Conservation (phyloP, 2,113 vertebrate species). For the Passer montanus region DNA sequence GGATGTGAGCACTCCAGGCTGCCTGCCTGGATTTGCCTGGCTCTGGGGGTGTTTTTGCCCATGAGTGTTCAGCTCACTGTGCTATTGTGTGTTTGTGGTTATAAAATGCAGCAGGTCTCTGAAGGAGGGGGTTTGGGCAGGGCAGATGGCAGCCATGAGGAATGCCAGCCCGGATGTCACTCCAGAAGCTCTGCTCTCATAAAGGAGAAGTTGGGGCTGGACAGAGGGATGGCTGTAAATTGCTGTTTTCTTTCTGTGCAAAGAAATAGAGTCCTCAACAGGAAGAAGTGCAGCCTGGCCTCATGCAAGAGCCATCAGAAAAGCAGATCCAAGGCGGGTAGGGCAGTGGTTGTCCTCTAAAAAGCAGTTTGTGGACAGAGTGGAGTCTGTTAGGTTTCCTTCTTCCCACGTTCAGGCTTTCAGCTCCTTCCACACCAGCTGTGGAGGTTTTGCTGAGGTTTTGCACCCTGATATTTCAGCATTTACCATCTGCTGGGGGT, state of each 20-base stretch:
- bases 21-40: background rate
- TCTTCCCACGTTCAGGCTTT: background rate
- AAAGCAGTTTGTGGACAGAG: background rate
- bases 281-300: background rate
- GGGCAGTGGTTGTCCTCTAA: background rate
- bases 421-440: background rate
- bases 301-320: accelerated
- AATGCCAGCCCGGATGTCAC: background rate
- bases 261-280: background rate
- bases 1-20: slow-evolving; percentile 7
- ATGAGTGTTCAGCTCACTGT: background rate
- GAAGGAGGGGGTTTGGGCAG: background rate
- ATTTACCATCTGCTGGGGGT: background rate
- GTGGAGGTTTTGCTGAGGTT: background rate
- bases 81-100: background rate
- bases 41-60: background rate
- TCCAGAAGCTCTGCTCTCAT: background rate
- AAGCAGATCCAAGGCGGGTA: background rate
- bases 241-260: background rate
- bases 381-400: background rate
- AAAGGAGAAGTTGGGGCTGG: background rate
- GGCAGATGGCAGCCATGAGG: background rate
- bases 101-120: background rate
- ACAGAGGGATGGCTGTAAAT: background rate
- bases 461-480: background rate